Conservation (phyloP, 2,888 invertebrate species). For the Tenthredo notha region DNA sequence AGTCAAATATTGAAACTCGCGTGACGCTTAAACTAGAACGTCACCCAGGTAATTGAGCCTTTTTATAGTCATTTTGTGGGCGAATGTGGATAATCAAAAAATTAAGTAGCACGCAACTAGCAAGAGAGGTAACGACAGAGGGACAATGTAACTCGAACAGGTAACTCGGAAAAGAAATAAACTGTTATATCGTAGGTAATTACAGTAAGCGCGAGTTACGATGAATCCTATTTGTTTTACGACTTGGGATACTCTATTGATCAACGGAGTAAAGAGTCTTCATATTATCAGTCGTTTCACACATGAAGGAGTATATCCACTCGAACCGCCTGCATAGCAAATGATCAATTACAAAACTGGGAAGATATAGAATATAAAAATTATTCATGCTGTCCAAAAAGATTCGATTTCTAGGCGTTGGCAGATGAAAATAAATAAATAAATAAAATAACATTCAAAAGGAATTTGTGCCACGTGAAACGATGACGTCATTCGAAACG, state of each 20-base stretch:
- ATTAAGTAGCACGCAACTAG: constrained; percentile 32
- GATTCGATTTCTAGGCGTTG: background rate
- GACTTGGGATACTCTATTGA: background rate
- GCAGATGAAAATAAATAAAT: constrained; percentile 6
- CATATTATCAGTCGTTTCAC: background rate
- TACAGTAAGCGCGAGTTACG: background rate
- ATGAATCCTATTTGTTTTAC: constrained; percentile 18
- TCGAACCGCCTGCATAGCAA: background rate
- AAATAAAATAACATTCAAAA: background rate
- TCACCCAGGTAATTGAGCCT: constrained; percentile 25
- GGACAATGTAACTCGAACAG: background rate
- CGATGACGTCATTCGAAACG: background rate
- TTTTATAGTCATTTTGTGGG: background rate
- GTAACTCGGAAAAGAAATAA: background rate
- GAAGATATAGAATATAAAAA: background rate
- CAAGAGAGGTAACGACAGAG: background rate
- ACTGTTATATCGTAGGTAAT: constrained; percentile 3
- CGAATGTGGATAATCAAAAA: background rate
- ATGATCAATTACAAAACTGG: background rate
- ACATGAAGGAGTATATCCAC: background rate
- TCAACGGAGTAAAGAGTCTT: background rate
- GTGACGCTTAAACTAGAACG: constrained; percentile 35
- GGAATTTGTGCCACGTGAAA: background rate
- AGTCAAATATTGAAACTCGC: constrained; percentile 21
- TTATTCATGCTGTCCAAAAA: background rate